Evolutionary conservation across 64 coral and sea anemone genomes (phyloP).

Genomic region (Orbicella faveolata): DNA sequence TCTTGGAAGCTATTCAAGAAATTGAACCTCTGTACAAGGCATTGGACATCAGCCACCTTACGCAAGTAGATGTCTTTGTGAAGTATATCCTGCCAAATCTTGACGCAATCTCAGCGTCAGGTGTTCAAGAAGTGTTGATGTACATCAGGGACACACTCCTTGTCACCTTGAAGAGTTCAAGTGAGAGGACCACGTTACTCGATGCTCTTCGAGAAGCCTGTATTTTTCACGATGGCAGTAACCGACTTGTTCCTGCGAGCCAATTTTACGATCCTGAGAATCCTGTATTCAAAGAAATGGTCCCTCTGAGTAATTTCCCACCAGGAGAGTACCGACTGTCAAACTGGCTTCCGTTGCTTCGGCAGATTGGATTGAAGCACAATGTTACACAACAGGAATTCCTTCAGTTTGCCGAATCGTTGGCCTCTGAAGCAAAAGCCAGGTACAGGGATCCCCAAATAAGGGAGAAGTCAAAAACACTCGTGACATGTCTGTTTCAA

Average conservation of each 20-base stretch:
- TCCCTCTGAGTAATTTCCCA: constrained; percentile 63
- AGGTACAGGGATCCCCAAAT: constrained; percentile 24
- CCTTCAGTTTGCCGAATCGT: constrained; percentile 66
- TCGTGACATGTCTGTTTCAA: constrained; percentile 67
- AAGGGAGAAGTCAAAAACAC: constrained; percentile 58
- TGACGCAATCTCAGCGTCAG: constrained; percentile 54
- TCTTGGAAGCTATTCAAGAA: constrained; percentile 68
- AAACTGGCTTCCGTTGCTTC: constrained; percentile 73
- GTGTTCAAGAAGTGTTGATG: constrained; percentile 46
- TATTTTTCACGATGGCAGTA: constrained; percentile 59
- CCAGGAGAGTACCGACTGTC: constrained; percentile 43
- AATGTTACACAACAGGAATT: constrained; percentile 84
- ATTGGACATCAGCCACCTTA: constrained; percentile 63
- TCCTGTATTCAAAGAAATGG: constrained; percentile 77
- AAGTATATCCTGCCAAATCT: constrained; percentile 87
- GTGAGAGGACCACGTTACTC: constrained; percentile 54
- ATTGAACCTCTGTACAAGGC: constrained; percentile 80
- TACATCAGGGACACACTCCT: constrained; percentile 76
- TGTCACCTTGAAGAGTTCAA: constrained; percentile 62
- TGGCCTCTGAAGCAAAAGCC: constrained; percentile 56
- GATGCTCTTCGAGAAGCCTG: constrained; percentile 58
- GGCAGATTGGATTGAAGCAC: constrained; percentile 82
- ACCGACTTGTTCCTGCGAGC: constrained; percentile 41
- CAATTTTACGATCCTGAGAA: constrained; percentile 80
- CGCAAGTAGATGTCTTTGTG: constrained; percentile 88